phyloP scores from a whole-genome alignment of 2,113 vertebrate species.

The Haemorhous mexicanus region DNA sequence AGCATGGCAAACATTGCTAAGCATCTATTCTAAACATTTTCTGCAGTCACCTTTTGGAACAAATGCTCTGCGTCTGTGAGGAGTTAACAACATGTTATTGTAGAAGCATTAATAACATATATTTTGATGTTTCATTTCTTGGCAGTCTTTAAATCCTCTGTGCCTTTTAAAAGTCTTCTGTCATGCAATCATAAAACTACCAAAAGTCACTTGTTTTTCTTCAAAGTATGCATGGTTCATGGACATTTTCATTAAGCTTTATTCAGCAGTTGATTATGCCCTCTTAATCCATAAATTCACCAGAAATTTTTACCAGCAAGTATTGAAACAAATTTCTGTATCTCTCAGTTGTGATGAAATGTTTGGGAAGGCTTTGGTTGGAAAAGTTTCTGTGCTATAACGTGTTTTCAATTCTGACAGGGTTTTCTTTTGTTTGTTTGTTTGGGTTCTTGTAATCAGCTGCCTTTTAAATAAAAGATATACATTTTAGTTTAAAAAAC shows the following conservation, averaged over 20 bases:
- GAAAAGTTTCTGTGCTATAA: background rate
- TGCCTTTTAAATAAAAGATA: background rate
- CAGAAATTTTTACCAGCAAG: background rate
- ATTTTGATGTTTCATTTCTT: background rate
- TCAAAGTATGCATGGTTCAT: background rate
- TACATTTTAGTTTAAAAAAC: background rate
- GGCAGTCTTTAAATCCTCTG: background rate
- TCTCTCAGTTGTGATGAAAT: background rate
- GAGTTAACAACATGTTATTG: background rate
- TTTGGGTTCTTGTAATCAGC: background rate
- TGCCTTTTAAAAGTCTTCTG: rapidly evolving
- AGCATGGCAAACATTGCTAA: background rate
- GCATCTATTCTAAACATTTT: background rate
- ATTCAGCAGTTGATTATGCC: background rate
- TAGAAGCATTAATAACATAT: background rate
- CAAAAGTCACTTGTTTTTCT: background rate
- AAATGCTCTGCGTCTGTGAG: background rate
- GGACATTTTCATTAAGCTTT: background rate
- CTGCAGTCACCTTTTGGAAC: background rate
- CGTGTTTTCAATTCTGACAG: background rate
- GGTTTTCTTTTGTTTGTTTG: background rate
- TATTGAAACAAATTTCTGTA: background rate
- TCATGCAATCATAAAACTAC: background rate
- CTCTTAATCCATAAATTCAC: background rate
- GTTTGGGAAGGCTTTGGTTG: background rate